phyloP scores from a whole-genome alignment of 2,797 vertebrate species.

The Phoebastria nigripes region DNA sequence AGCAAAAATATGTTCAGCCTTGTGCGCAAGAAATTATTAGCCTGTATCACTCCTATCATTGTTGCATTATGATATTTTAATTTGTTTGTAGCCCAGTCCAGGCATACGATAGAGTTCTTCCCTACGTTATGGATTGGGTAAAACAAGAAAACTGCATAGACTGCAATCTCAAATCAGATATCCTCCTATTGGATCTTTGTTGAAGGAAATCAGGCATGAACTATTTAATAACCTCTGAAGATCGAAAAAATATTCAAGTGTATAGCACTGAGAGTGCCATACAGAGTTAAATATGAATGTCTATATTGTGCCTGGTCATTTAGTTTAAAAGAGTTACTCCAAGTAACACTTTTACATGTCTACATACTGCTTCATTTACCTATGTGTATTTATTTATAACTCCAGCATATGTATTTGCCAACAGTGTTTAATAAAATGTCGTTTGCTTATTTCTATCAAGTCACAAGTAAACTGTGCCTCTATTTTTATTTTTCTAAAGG shows the following conservation, averaged over 20 bases:
- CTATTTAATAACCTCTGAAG: not conserved
- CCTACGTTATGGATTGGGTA: not conserved
- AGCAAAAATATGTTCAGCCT: not conserved
- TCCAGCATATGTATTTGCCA: not conserved
- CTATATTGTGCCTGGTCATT: not conserved
- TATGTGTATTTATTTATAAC: not conserved
- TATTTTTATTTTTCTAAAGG: slow-evolving; percentile 70
- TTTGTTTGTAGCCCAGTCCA: not conserved
- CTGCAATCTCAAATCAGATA: not conserved
- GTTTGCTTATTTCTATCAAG: slow-evolving; percentile 71
- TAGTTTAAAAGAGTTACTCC: not conserved
- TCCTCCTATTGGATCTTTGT: not conserved
- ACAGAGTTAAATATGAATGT: not conserved
- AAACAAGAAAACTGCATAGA: not conserved
- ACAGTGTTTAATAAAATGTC: not conserved
- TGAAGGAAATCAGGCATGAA: not conserved
- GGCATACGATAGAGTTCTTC: not conserved
- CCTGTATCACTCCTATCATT: not conserved
- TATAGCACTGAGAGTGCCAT: not conserved
- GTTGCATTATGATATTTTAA: not conserved
- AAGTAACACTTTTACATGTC: not conserved
- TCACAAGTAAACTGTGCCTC: slow-evolving; percentile 78
- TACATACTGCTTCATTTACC: not conserved
- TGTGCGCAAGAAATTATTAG: not conserved
- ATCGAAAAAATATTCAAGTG: not conserved